Base-by-base conservation (phyloP, 1,140 invertebrate genomes). In the Cyrtorhinus lividipennis region DNA sequence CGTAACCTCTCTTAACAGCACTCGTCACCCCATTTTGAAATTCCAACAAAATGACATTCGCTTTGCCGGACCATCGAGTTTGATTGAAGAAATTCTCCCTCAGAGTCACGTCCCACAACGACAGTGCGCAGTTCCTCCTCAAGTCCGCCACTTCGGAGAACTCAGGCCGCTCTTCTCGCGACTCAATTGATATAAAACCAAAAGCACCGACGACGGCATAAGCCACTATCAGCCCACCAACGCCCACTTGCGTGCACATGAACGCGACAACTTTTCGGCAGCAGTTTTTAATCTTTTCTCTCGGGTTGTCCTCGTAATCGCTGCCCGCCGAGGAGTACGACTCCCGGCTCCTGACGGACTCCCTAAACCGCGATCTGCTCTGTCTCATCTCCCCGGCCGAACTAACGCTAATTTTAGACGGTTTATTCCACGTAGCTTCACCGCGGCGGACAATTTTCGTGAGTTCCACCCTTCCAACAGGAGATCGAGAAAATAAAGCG, bases 161-260 rank as follows among this genome's bases (percentile, higher is more conserved):
- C 67, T 80, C 80, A 61, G 70, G 73, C 64, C 78, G 80, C 48
- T 86, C 81, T 24, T 81, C 80, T 63, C 83, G 77, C 0, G 81
- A 81, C 73, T 98, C 95, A 44, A 98, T 85, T 56, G 81, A 78
- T 70, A 84, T 87, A 72, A 98, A 99, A 30, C 90, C 84, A 24
- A 95, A 85, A 0, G 95, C 95, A 0, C 95, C 95, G 10, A 97
- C 81, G 56, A 98, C 87, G 1, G 95, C 90, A 72, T 98, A 98
- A 48, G 90, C 84, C 0, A 98, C 91, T 15, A 98, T 92, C 2
- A 98, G 76, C 0, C 88, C 91, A 46, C 93, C 94, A 2, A 98
- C 88, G 56, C 95, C 95, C 56, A 98, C 91, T 77, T 91, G 88
- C 1, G 89, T 92, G 74, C 88, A 92, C 90, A 92, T 92, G 68